Evolutionary conservation across 1,140 invertebrate genomes (phyloP).

Genomic region (Pomacea maculata): DNA sequence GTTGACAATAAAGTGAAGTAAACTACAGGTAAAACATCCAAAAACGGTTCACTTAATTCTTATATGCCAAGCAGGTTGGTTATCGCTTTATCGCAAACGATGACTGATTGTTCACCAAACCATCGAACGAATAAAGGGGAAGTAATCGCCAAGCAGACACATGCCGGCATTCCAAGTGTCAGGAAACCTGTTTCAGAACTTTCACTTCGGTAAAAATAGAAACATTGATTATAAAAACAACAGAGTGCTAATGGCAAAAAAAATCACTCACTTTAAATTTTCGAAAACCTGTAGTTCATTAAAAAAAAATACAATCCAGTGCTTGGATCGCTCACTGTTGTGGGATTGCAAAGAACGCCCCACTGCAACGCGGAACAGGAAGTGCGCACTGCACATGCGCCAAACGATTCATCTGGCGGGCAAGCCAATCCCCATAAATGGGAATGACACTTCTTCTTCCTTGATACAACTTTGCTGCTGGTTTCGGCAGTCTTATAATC

Average conservation of each 20-base stretch:
- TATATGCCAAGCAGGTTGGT: neutral
- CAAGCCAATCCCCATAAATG: conserved; percentile 20
- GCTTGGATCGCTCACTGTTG: conserved; percentile 1
- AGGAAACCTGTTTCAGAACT: conserved; percentile 2
- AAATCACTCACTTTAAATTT: conserved; percentile 13
- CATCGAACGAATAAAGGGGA: conserved; percentile 12
- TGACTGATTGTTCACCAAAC: conserved; percentile 10
- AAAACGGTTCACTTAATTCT: neutral
- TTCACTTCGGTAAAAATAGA: neutral
- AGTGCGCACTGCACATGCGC: conserved; percentile 13
- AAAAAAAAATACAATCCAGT: conserved; percentile 19
- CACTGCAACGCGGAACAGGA: conserved; percentile 27
- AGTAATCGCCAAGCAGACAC: neutral
- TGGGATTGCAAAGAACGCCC: conserved; percentile 19
- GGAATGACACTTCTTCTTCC: conserved; percentile 14
- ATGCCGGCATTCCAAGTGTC: conserved; percentile 6
- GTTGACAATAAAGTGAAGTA: neutral
- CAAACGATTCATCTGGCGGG: conserved; percentile 15
- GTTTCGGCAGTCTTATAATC: too few species aligned
- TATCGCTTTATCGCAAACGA: neutral
- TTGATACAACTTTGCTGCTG: neutral
- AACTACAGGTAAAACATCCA: neutral
- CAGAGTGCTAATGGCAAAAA: neutral
- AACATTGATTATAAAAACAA: neutral
- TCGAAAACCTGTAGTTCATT: neutral